Conservation (phyloP, 2,888 invertebrate species). For the Celastrina argiolus region DNA sequence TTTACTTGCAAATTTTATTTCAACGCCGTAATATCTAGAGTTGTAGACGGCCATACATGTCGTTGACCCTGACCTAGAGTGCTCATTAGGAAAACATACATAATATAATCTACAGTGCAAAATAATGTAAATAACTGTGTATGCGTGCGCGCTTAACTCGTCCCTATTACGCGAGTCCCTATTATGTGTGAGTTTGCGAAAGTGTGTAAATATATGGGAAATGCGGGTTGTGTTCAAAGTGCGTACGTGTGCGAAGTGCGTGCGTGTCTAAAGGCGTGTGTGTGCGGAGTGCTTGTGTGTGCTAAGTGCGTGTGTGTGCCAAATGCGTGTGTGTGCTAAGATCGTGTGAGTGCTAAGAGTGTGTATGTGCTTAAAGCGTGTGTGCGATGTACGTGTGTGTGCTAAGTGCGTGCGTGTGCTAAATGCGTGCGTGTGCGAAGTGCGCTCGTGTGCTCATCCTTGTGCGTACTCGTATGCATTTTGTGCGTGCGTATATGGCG, state of each 20-base stretch:
- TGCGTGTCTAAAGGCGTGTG: background rate
- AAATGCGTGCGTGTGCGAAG: background rate
- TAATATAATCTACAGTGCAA: background rate
- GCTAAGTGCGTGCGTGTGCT: no score
- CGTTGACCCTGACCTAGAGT: constrained; percentile 4
- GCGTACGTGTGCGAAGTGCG: no score
- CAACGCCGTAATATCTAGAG: background rate
- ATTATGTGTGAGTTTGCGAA: background rate
- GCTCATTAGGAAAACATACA: constrained; percentile 1
- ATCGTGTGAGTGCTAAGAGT: background rate
- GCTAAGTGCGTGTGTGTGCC: no score
- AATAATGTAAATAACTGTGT: background rate
- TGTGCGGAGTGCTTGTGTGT: no score
- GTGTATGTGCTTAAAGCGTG: background rate
- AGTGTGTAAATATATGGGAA: background rate
- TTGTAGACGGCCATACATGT: background rate
- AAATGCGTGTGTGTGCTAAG: no score
- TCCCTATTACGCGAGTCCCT: background rate
- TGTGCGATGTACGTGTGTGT: background rate
- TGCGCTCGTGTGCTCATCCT: background rate
- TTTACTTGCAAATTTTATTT: background rate
- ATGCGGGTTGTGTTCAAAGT: no score
- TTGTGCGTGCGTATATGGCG: no score
- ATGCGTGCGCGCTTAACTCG: background rate
- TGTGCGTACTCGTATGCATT: background rate